Percentiles rank a stretch among this genome's conserved stretches.
Evolutionary conservation across 2,113 vertebrate genomes (phyloP).

Genomic region (Planiliza haematocheilus): DNA sequence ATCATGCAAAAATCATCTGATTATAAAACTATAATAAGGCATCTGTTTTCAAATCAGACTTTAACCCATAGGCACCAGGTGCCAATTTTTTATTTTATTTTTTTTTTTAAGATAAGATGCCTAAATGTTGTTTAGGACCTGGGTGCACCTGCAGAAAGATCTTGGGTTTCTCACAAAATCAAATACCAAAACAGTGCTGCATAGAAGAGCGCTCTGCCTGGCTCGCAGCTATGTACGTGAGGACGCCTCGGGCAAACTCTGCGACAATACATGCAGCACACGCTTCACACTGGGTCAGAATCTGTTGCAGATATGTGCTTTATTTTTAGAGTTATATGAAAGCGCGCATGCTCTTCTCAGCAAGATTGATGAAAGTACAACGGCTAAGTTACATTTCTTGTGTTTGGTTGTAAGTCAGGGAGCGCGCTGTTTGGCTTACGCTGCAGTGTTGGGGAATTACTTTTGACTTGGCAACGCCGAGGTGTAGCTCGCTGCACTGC

Average conservation of each 20-base stretch:
- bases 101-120: conserved; percentile 12
- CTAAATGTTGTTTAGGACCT: conserved; percentile 9
- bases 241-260: conserved; percentile 42
- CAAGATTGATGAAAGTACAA: not conserved
- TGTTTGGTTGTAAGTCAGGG: conserved; percentile 2
- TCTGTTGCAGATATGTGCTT: conserved; percentile 15
- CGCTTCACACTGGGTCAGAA: conserved; percentile 12
- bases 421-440: not conserved
- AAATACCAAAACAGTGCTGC: conserved; percentile 42
- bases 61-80: not conserved
- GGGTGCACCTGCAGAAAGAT: conserved; percentile 13
- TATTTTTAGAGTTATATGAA: not conserved
- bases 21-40: not conserved
- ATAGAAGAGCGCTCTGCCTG: conserved; percentile 35
- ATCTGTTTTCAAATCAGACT: too few relatives aligned
- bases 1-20: not conserved
- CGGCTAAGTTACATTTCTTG: not conserved
- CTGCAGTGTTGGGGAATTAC: not conserved
- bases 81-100: not conserved
- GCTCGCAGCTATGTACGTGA: conserved; percentile 38
- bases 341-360: not conserved
- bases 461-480: conserved; percentile 16
- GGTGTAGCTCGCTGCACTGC: conserved; percentile 8
- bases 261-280: conserved; percentile 34
- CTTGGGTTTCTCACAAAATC: conserved; percentile 27